A percentile compares a stretch with the other conserved stretches of the same genome.
Evolutionary conservation across 2,113 vertebrate species (phyloP).

Genomic region (Tenebrosternarchus preto): DNA sequence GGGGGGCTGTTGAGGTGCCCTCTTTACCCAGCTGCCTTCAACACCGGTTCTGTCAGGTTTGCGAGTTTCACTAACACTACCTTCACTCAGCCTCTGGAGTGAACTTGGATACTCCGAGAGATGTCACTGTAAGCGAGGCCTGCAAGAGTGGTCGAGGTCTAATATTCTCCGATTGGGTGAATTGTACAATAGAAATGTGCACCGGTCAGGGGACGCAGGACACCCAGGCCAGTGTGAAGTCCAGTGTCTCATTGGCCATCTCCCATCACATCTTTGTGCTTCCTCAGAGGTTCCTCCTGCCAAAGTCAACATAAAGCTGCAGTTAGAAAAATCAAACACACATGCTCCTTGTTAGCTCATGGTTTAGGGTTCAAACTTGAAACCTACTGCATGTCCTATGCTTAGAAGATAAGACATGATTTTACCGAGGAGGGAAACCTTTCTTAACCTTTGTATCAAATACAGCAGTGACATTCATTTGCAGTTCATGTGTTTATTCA

Average conservation of each 20-base stretch:
- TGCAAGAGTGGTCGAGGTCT: conserved; percentile 9
- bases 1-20: neutral
- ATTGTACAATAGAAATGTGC: conserved; percentile 15
- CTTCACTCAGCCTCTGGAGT: neutral
- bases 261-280: conserved; percentile 67
- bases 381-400: conserved; percentile 57
- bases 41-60: neutral
- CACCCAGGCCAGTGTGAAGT: conserved; percentile 43
- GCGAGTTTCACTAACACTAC: neutral
- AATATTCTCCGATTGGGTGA: conserved; percentile 28
- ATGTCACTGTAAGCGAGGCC: neutral
- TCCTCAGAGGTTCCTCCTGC: conserved; percentile 56
- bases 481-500: neutral
- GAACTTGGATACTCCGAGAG: neutral
- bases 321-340: conserved; percentile 67
- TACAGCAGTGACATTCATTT: conserved; percentile 4
- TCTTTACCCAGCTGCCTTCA: neutral
- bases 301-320: conserved; percentile 67
- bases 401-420: conserved; percentile 61
- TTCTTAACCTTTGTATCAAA: conserved; percentile 30
- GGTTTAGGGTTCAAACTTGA: conserved; percentile 62
- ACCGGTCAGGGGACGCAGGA: conserved; percentile 3
- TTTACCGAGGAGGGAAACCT: conserved; percentile 52
- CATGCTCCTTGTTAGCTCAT: conserved; percentile 64
- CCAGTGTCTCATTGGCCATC: conserved; percentile 61